Base-by-base conservation (phyloP, 2,113 vertebrate genomes). In the Leptobrachium ailaonicum region DNA sequence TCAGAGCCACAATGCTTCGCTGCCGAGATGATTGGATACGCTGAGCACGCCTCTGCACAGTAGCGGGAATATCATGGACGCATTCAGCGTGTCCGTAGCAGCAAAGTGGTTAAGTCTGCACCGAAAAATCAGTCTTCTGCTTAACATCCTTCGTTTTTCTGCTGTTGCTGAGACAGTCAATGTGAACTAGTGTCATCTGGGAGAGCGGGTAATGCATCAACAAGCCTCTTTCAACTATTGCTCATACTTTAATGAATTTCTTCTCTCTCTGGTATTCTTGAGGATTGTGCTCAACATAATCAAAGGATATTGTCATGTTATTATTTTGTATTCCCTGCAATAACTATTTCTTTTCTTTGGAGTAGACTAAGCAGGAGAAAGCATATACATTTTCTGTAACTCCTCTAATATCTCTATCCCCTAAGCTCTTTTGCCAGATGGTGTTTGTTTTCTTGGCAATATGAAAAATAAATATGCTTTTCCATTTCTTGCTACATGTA, bases 381-480 rank as follows among this genome's bases (percentile, higher is more conserved):
- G 3, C 60, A 32, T 66, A 58, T 74, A 74, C 44, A 45, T 47
- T 63, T 69, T 66, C 71, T 68, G 10, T 8, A 67, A 50, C 54
- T 73, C 45, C 71, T 60, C 73, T 80, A 74, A 73, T 80, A 80
- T 81, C 44, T 63, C 54, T 32, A 75, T 74, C 72, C 66, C 69
- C 72, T 42, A 68, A 75, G 63, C 72, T 75, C 40, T 32, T 56
- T 43, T 44, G n/a, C 53, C 79, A 81, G 79, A 81, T 81, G 79
- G 79, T 75, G 72, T 81, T 81, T 32, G 20, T 32, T 60, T 75
- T 66, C 79, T 62, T 44, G 62, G 62, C 67, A 43, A 67, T 41
- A 60, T 12, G n/a, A 67, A 74, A 80, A 80, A 80, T 74, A 80
- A 81, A 81, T 75, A 81, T 75, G 64, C 64, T 81, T 20, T 44